Evolutionary conservation across 2,888 invertebrate species (phyloP), one percentile per base, ranked within the genome.

Genomic region (Parnassius glacialis): DNA sequence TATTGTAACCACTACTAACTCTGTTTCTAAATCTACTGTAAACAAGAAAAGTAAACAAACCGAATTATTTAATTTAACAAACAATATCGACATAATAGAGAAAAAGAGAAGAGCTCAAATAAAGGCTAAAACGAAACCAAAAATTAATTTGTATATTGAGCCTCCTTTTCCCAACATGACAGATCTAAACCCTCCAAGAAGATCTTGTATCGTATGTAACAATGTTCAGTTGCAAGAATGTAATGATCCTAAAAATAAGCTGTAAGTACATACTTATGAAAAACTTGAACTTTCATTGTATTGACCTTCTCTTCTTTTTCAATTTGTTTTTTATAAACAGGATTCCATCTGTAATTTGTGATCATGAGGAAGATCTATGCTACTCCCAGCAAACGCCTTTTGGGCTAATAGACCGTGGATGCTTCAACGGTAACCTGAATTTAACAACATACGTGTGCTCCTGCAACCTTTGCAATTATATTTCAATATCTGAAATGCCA

Each of bases 321-420:
- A 16, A 10, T 47, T 34, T 56, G 34, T 13, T 59, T 13, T 48
- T 52, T 43, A 50, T 10, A 20, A 56, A 60, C 59, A 88, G 87
- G 70, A 76, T 85, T 61, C 75, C 82, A 16, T 79, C 84, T 11
- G 63, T 69, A 3, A 60, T 74, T 52, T 89, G 89, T 65, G 68
- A 77, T 52, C 71, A 70, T 63, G 76, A 79, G 10, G 79, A 78
- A 64, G 86, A 87, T 70, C 51, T 83, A 47, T 89, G 89, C 71
- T 88, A 83, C 71, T 79, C 86, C 10, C 73, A 78, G 71, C 87
- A 87, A 64, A 89, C 87, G 41, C 89, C 89, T 48, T 89, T 89
- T 62, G 89, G 89, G 12, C 71, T 89, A 66, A 72, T 89, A 48
- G 81, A 83, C 63, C 81, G 89, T 64, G 88, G 87, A 66, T 89